phyloP scores from a whole-genome alignment of 2,888 invertebrate genomes.

The Melinaea marsaeus region DNA sequence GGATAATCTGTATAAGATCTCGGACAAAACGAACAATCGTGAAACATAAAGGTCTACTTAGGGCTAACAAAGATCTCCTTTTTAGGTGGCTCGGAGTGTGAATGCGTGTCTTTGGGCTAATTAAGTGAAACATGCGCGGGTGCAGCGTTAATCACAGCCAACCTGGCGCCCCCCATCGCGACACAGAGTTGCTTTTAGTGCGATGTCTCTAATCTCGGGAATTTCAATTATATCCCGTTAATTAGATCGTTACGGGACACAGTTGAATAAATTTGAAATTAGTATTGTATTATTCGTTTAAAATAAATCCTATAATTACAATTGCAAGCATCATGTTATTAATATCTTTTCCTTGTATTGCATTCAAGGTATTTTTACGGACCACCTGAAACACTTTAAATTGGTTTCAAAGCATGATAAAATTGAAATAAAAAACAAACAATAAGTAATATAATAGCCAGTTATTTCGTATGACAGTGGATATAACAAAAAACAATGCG shows the following conservation, averaged over 20 bases:
- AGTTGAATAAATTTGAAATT: no score
- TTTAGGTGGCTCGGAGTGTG: slow-evolving; percentile 65
- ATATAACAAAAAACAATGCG: slow-evolving; percentile 40
- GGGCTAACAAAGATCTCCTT: slow-evolving; percentile 67
- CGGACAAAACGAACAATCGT: slow-evolving; percentile 46
- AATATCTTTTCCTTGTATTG: neutral
- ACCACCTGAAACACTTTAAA: neutral
- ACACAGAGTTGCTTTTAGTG: slow-evolving; percentile 73
- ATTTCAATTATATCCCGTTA: slow-evolving; percentile 62
- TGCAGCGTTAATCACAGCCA: slow-evolving; percentile 63
- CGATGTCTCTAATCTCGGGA: slow-evolving; percentile 66
- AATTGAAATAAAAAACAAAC: slow-evolving; percentile 13
- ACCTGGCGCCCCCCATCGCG: slow-evolving; percentile 46
- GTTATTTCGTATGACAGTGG: slow-evolving; percentile 51
- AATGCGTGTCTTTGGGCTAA: slow-evolving; percentile 65
- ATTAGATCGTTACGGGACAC: slow-evolving; percentile 39
- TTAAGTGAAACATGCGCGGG: slow-evolving; percentile 71
- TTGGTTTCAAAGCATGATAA: neutral
- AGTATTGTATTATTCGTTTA: no score
- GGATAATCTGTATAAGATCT: slow-evolving; percentile 27
- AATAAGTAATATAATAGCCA: slow-evolving; percentile 45
- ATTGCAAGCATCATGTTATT: neutral
- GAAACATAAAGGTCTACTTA: slow-evolving; percentile 53
- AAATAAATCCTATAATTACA: no score
- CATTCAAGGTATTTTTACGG: slow-evolving; percentile 5